Evolutionary conservation across 2,888 invertebrate species (phyloP).

Genomic region (Lasioglossum oenotherae): DNA sequence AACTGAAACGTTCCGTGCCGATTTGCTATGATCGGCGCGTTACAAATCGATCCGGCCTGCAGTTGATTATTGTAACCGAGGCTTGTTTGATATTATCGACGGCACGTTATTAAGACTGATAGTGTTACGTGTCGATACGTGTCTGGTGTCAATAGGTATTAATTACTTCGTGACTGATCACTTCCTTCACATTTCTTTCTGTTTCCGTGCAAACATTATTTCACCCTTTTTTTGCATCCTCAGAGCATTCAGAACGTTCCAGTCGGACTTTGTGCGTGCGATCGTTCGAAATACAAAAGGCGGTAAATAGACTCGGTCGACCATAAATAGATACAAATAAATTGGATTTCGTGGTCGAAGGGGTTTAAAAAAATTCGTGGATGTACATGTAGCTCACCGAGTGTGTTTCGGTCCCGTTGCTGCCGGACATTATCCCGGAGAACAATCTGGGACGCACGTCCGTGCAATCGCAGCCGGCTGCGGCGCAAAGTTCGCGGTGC

Average conservation of each 20-base stretch:
- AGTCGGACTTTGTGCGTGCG: not conserved
- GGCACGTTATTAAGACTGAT: conserved; percentile 5
- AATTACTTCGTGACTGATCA: conserved; percentile 11
- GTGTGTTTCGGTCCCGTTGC: conserved; percentile 38
- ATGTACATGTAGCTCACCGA: not conserved
- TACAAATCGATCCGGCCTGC: conserved; percentile 26
- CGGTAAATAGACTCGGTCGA: not conserved
- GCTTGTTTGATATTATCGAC: conserved; percentile 10
- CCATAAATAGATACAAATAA: no score
- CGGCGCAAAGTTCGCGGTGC: conserved; percentile 48
- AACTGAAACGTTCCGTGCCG: conserved; percentile 8
- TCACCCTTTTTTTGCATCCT: not conserved
- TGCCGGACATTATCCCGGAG: conserved; percentile 39
- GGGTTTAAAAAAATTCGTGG: not conserved
- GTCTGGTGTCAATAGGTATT: conserved; percentile 10
- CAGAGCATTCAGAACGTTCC: not conserved
- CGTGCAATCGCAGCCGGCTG: conserved; percentile 34
- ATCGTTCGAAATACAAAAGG: no score
- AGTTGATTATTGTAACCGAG: conserved; percentile 29
- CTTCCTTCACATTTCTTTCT: not conserved
- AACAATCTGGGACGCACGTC: conserved; percentile 26
- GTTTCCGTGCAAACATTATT: not conserved
- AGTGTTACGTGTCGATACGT: not conserved
- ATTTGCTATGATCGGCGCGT: conserved; percentile 16
- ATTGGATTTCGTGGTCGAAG: not conserved